These are phyloP conservation scores for Zoanthus solanderi DNA, from an alignment of 92 coral and sea anemone species.

Conservation along the genomic window DNA sequence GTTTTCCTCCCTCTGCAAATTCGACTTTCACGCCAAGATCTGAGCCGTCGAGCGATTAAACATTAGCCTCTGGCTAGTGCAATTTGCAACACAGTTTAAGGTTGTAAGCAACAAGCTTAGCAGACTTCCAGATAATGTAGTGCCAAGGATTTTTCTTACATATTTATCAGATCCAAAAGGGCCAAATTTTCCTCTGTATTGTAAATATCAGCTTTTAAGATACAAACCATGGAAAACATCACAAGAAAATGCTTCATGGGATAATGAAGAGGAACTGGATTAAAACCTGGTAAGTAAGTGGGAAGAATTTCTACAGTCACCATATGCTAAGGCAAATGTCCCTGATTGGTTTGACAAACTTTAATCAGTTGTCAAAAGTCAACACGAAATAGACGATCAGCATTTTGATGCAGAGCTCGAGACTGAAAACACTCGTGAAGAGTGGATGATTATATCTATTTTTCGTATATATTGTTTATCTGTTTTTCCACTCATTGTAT, in stretches of 20 bases:
- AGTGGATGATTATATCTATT: no score
- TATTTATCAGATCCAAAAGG: not conserved
- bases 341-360: slow-evolving; percentile 77
- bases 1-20: no score
- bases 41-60: no score
- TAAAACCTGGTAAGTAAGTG: slow-evolving; percentile 28
- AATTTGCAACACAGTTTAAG: not conserved
- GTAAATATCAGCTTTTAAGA: slow-evolving; percentile 63
- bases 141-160: not conserved
- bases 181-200: slow-evolving; percentile 35
- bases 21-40: no score
- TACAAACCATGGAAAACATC: slow-evolving; percentile 63
- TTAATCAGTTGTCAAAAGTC: slow-evolving; percentile 56
- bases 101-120: not conserved
- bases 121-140: not conserved
- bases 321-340: slow-evolving; percentile 51
- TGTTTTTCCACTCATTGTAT: no score
- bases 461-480: no score
- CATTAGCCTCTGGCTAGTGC: not conserved
- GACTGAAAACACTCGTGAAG: no score
- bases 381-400: slow-evolving; percentile 42
- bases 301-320: slow-evolving; percentile 58
- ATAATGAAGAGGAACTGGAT: slow-evolving; percentile 51
- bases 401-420: no score
- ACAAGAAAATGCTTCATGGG: slow-evolving; percentile 71